Percentiles rank a stretch among this genome's conserved stretches.
These are phyloP conservation scores for Lepidostoma basale DNA, from an alignment of 1,140 invertebrate species.

Conservation along the genomic window DNA sequence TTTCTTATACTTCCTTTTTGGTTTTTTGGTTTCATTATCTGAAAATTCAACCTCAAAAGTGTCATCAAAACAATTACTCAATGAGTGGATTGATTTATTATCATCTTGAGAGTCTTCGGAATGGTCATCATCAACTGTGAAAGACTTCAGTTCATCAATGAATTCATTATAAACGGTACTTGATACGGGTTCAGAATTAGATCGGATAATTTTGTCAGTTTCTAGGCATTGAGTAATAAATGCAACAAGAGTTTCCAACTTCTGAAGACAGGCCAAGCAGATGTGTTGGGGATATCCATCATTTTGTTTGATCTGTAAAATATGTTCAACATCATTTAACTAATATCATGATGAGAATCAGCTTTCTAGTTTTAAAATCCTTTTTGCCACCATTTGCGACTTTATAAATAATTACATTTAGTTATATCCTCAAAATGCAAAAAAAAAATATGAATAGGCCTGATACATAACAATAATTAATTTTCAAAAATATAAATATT, in stretches of 20 bases:
- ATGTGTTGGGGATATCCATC: conserved; percentile 10
- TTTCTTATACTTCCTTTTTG: neutral
- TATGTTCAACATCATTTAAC: no score
- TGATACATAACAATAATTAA: no score
- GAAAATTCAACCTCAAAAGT: no score
- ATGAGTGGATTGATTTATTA: neutral
- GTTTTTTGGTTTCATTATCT: no score
- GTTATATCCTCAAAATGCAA: no score
- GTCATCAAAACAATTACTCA: no score
- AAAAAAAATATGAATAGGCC: no score
- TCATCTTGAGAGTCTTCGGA: neutral
- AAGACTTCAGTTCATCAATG: neutral
- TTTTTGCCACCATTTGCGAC: no score
- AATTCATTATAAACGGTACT: neutral
- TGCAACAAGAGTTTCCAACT: neutral
- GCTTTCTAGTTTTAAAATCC: no score
- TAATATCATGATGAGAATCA: no score
- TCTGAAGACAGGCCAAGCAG: neutral
- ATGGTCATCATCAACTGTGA: neutral
- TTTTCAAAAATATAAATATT: no score
- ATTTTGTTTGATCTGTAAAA: conserved; percentile 12
- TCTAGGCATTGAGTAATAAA: conserved; percentile 20
- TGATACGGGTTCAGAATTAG: neutral
- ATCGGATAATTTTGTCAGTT: conserved; percentile 10
- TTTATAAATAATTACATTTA: no score